phyloP scores from a whole-genome alignment of 2,888 invertebrate genomes.

The Andrena haemorrhoa region DNA sequence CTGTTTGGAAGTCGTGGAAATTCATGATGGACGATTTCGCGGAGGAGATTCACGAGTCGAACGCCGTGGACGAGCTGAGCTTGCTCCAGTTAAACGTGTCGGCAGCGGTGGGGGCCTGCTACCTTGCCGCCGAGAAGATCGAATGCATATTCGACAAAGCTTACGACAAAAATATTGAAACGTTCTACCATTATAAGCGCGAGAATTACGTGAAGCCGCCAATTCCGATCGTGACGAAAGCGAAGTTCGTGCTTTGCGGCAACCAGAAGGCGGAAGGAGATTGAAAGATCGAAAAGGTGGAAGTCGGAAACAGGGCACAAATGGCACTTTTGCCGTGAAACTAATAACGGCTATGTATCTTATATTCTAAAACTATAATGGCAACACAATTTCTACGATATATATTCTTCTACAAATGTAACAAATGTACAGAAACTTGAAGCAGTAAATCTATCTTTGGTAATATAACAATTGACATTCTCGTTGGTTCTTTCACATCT shows the following conservation, averaged over 20 bases:
- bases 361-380: neutral
- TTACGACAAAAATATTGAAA: conserved; percentile 89
- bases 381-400: conserved; percentile 12
- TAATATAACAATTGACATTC: conserved; percentile 39
- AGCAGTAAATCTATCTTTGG: conserved; percentile 3
- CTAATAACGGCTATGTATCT: neutral
- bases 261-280: conserved; percentile 4
- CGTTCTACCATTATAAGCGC: conserved; percentile 88
- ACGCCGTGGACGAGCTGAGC: conserved; percentile 86
- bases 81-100: conserved; percentile 90
- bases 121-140: conserved; percentile 91
- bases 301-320: neutral
- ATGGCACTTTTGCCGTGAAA: neutral
- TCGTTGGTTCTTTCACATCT: conserved; percentile 3
- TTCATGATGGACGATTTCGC: conserved; percentile 91
- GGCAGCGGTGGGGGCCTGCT: conserved; percentile 94
- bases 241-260: neutral
- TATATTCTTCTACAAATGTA: neutral
- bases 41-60: conserved; percentile 85
- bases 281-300: neutral
- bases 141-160: conserved; percentile 88
- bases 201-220: conserved; percentile 52
- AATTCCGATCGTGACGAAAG: neutral
- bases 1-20: conserved; percentile 97
- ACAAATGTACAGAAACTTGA: neutral